Evolutionary conservation across 2,888 invertebrate species (phyloP), one percentile per base, ranked within the genome.

Genomic region (Unio delphinus): DNA sequence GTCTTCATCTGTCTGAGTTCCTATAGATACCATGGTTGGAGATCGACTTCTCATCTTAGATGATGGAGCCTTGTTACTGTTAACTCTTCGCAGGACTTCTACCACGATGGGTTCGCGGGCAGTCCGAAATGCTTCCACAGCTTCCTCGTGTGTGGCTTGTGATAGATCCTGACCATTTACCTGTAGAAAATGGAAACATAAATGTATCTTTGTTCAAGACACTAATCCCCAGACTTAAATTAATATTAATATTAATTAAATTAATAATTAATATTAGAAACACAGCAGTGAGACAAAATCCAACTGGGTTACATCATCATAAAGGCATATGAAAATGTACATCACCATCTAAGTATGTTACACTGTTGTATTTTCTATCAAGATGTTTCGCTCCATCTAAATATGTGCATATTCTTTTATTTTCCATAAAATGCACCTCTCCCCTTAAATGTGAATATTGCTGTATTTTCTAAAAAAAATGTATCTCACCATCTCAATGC

Each of bases 161-260:
- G 89, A 87, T 69, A 90, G 76, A 73, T 90, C 90, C 78, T 87
- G 87, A 64, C 90, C 90, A 84, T 89, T 90, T 72, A 90, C 89
- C 90, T 90, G 84, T 1, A 82, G 80, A 45, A 61, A 68, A 71
- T 61, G 20, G 8, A 26, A 17, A 45, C 28, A 60, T 3, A 65
- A 54, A 11, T n/a, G 34, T 23, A 28, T 64, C 15, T 62, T 15
- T 45, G 11, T 45, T 45, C 3, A 45, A 45, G 15, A 45, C 15
- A 45, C 45, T 30, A 7, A 23, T 61, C 61, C 1, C 26, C 17
- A 23, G 28, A 61, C 26, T 18, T 17, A 15, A 23, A 58, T 23
- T 11, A n/a, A 57, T 57, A 57, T 57, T 5, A 57, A 5, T 23
- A 23, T 23, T 23, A 23, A 23, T 23, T 23, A 23, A 23, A 23